Percentiles rank a stretch among this genome's conserved stretches.
Conservation (phyloP, 2,888 invertebrate genomes). For the Zygogramma bicolorata region DNA sequence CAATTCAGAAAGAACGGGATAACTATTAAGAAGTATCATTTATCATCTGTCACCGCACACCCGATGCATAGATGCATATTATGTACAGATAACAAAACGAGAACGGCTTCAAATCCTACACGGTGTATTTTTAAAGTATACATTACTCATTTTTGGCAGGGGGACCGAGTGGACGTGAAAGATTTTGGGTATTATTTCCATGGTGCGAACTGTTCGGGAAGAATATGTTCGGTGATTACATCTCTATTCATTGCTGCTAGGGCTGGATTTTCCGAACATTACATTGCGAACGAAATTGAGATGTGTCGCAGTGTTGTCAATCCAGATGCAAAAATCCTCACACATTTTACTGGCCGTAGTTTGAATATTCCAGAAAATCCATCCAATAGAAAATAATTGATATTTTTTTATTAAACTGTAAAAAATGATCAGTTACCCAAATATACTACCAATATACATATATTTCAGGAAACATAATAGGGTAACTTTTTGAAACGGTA, state of each 20-base stretch:
- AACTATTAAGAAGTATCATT: constrained; percentile 66
- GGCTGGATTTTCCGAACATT: neutral
- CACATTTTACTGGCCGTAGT: too few species aligned
- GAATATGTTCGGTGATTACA: neutral
- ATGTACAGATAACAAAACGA: constrained; percentile 41
- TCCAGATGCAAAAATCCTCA: too few species aligned
- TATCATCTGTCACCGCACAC: constrained; percentile 64
- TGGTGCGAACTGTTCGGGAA: neutral
- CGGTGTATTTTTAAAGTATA: constrained; percentile 20
- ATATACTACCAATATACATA: too few species aligned
- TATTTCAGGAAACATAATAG: too few species aligned
- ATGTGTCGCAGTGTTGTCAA: too few species aligned
- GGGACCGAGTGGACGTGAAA: constrained; percentile 1
- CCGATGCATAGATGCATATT: constrained; percentile 55
- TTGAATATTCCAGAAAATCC: too few species aligned
- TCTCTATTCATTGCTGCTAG: neutral
- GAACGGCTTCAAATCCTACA: constrained; percentile 32
- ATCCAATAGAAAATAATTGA: too few species aligned
- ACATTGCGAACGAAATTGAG: too few species aligned
- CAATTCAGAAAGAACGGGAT: constrained; percentile 64
- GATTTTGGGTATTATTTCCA: neutral
- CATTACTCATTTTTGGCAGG: constrained; percentile 21
- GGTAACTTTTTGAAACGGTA: too few species aligned
- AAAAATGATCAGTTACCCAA: too few species aligned
- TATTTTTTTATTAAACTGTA: too few species aligned